Conservation (phyloP, 2,113 vertebrate genomes). For the Menura novaehollandiae region DNA sequence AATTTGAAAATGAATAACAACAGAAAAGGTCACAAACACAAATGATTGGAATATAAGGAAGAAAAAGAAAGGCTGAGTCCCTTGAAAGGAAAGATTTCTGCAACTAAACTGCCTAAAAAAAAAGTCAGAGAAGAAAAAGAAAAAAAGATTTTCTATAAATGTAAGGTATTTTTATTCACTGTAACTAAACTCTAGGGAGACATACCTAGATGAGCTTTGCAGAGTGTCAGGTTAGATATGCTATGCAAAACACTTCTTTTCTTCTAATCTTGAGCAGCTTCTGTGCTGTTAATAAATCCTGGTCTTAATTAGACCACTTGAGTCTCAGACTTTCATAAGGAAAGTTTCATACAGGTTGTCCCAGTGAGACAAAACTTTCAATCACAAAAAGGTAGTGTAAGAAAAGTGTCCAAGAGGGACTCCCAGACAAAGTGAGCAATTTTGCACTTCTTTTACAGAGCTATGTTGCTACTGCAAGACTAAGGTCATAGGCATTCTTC, state of each 20-base stretch:
- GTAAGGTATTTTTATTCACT: not conserved
- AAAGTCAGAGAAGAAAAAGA: not conserved
- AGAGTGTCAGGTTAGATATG: not conserved
- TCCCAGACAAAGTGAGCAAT: not conserved
- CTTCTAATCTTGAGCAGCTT: conserved; percentile 8
- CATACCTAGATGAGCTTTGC: not conserved
- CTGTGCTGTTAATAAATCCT: conserved; percentile 33
- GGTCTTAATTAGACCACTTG: conserved; percentile 56
- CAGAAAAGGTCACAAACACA: not conserved
- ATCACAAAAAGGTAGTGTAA: not conserved
- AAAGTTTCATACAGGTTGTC: not conserved
- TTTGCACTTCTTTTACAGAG: not conserved
- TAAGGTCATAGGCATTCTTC: not conserved
- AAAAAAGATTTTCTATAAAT: not conserved
- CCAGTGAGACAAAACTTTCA: conserved; percentile 14
- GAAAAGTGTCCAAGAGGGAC: not conserved
- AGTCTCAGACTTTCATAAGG: not conserved
- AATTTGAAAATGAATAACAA: not conserved
- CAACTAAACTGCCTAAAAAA: not conserved
- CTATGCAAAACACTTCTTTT: conserved; percentile 4
- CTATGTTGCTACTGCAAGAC: not conserved
- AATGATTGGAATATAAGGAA: not conserved
- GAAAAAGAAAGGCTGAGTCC: not conserved
- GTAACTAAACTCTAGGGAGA: conserved; percentile 15
- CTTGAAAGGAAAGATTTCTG: not conserved